phyloP scores from a whole-genome alignment of 2,888 invertebrate species.

The Drosophila hamatofila region DNA sequence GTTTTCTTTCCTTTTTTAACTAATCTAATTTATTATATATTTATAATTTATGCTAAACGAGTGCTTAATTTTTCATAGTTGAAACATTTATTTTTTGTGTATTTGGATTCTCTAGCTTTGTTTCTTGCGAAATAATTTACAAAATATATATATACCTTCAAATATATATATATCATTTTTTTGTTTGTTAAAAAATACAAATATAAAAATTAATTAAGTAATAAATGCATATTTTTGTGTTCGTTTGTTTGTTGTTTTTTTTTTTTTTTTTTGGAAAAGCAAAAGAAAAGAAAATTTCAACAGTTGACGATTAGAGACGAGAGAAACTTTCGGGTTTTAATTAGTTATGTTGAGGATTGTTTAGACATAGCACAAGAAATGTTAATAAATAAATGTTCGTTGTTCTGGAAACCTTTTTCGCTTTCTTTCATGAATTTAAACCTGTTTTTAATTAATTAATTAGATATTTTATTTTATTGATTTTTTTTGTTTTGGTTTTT shows the following conservation, averaged over 20 bases:
- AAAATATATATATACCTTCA: slow-evolving; percentile 64
- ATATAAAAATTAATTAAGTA: slow-evolving; percentile 80
- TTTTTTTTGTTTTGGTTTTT: slow-evolving; percentile 11
- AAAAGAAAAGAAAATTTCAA: slow-evolving; percentile 51
- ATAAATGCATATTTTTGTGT: slow-evolving; percentile 72
- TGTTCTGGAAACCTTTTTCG: slow-evolving; percentile 75
- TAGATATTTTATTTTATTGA: slow-evolving; percentile 25
- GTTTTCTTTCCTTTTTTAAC: slow-evolving; percentile 45
- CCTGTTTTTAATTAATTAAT: slow-evolving; percentile 17
- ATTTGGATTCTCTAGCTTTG: slow-evolving; percentile 77
- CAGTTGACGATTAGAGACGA: slow-evolving; percentile 1
- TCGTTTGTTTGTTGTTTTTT: slow-evolving; percentile 21
- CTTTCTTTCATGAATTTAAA: slow-evolving; percentile 15
- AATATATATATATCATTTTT: slow-evolving; percentile 39
- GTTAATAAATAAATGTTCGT: slow-evolving; percentile 72
- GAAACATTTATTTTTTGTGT: slow-evolving; percentile 50
- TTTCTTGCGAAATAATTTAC: slow-evolving; percentile 74
- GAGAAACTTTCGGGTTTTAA: slow-evolving; percentile 20
- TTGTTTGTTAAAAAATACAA: slow-evolving; percentile 59
- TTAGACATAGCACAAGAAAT: slow-evolving; percentile 31
- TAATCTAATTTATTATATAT: slow-evolving; percentile 70
- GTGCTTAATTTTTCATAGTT: slow-evolving; percentile 60
- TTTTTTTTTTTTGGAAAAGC: slow-evolving; percentile 68
- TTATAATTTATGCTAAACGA: slow-evolving; percentile 77
- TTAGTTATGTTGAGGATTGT: background rate